Evolutionary conservation across 1,140 invertebrate genomes (phyloP).

Genomic region (Geopemphigus sp.): DNA sequence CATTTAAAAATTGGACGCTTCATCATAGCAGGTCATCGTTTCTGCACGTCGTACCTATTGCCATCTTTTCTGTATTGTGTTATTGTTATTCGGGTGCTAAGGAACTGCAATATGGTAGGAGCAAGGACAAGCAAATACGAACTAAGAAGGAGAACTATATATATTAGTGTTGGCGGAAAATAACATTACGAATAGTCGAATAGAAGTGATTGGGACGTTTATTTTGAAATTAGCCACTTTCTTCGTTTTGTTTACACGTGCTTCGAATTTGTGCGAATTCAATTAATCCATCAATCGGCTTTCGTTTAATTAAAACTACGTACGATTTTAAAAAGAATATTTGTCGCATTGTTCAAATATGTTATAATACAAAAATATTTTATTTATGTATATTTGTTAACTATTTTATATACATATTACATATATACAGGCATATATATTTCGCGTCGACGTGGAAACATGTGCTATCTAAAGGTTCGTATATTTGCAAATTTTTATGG

Average conservation of each 20-base stretch:
- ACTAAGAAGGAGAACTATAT: slow-evolving; percentile 45
- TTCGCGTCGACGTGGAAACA: background rate
- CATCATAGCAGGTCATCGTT: slow-evolving; percentile 17
- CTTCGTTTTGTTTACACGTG: background rate
- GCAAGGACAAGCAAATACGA: slow-evolving; percentile 30
- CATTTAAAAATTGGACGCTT: slow-evolving; percentile 2
- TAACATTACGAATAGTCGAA: slow-evolving; percentile 34
- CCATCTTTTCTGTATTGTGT: background rate
- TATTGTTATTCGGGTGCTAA: slow-evolving; percentile 11
- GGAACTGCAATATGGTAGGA: slow-evolving; percentile 18
- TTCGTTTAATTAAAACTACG: background rate
- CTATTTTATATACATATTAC: background rate
- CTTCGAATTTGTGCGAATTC: background rate
- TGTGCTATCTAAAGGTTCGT: slow-evolving; percentile 4
- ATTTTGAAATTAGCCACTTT: background rate
- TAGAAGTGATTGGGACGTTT: slow-evolving; percentile 30
- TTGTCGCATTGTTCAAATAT: background rate
- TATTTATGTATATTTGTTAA: background rate
- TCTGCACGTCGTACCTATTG: background rate
- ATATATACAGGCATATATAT: no score
- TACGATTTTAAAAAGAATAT: background rate
- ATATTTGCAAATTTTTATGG: background rate
- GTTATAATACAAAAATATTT: slow-evolving; percentile 16
- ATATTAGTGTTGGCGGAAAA: slow-evolving; percentile 35
- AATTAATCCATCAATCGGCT: background rate